Evolutionary conservation across 1,140 invertebrate species (phyloP).

Genomic region (Portunus trituberculatus): DNA sequence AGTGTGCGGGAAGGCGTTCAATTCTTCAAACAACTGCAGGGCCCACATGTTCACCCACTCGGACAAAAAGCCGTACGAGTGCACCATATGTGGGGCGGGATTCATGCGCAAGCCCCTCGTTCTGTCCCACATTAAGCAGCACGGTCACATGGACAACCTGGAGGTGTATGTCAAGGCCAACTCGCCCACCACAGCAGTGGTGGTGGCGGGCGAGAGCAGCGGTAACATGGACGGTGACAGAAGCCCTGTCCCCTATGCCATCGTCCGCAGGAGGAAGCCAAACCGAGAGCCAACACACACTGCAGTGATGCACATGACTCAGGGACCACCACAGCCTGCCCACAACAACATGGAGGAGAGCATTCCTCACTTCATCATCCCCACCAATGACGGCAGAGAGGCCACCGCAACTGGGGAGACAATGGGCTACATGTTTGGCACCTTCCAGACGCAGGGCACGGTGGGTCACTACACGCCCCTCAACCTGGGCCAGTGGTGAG

Average conservation of each 20-base stretch:
- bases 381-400: conserved; percentile 53
- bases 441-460: conserved; percentile 50
- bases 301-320: conserved; percentile 56
- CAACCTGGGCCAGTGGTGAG: conserved; percentile 59
- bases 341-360: conserved; percentile 55
- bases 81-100: conserved; percentile 88
- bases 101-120: conserved; percentile 87
- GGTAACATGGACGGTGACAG: conserved; percentile 32
- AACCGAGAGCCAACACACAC: conserved; percentile 34
- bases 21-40: conserved; percentile 90
- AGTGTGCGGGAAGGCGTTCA: conserved; percentile 88
- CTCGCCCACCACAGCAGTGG: conserved; percentile 45
- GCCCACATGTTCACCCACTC: conserved; percentile 91
- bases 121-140: conserved; percentile 64
- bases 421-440: conserved; percentile 62
- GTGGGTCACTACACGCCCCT: conserved; percentile 54
- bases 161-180: conserved; percentile 67
- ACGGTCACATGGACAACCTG: conserved; percentile 58
- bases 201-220: background rate
- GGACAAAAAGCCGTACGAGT: conserved; percentile 92
- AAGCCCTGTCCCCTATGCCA: background rate
- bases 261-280: conserved; percentile 43
- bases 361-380: conserved; percentile 53
- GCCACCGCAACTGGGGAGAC: conserved; percentile 42
- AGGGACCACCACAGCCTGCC: conserved; percentile 54